Evolutionary conservation across 2,797 vertebrate genomes (phyloP).

Genomic region (Anabas testudineus): DNA sequence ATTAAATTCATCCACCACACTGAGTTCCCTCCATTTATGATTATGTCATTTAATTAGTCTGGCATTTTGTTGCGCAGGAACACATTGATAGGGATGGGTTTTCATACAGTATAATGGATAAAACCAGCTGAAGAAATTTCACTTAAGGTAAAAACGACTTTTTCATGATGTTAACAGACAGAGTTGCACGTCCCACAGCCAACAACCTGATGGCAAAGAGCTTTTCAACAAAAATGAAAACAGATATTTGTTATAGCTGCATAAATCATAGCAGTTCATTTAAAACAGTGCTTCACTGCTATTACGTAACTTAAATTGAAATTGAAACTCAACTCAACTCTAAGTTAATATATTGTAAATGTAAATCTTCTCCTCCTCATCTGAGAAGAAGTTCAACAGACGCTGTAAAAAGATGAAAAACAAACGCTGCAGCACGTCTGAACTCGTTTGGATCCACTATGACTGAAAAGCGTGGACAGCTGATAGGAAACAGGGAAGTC

Average conservation of each 20-base stretch:
- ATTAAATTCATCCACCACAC: constrained; percentile 2
- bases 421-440: background rate
- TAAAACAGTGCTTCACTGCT: background rate
- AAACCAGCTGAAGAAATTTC: constrained; percentile 36
- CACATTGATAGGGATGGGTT: constrained; percentile 15
- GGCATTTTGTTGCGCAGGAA: constrained; percentile 15
- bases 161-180: constrained; percentile 3
- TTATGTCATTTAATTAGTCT: constrained; percentile 29
- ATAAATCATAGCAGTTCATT: background rate
- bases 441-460: background rate
- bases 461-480: constrained; percentile 9
- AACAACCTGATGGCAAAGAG: background rate
- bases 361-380: too few relatives aligned
- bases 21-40: constrained; percentile 18
- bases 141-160: constrained; percentile 22
- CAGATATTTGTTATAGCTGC: background rate
- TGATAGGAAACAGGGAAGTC: constrained; percentile 23
- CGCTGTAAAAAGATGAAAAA: background rate
- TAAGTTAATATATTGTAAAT: too few relatives aligned
- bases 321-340: too few relatives aligned
- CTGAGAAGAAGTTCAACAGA: too few relatives aligned
- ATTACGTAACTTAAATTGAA: background rate
- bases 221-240: background rate
- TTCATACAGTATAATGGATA: constrained; percentile 6
- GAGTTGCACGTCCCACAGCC: background rate